A percentile compares a stretch with the other conserved stretches of the same genome.
Evolutionary conservation across 2,888 invertebrate species (phyloP).

Genomic region (Apodemia mormo): DNA sequence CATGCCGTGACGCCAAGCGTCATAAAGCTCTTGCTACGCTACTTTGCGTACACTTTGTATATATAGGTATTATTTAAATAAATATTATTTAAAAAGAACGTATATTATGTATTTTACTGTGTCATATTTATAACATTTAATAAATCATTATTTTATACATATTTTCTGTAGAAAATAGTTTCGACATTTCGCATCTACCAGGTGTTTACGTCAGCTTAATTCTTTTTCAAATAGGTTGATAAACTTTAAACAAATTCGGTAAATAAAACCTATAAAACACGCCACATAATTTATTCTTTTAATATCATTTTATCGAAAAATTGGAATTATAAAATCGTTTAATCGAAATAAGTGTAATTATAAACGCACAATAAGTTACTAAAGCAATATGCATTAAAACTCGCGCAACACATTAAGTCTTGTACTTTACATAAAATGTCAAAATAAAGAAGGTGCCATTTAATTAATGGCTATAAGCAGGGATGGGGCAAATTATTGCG

Average conservation of each 20-base stretch:
- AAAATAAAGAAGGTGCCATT: slow-evolving; percentile 30
- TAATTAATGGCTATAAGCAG: slow-evolving; percentile 33
- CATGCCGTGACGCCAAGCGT: no score
- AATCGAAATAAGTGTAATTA: slow-evolving; percentile 7
- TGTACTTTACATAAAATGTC: slow-evolving; percentile 26
- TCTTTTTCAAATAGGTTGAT: background rate
- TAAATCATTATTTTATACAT: no score
- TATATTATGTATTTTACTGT: no score
- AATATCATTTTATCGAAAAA: background rate
- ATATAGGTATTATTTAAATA: no score
- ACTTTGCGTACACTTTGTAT: no score
- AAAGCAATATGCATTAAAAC: slow-evolving; percentile 11
- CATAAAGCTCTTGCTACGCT: no score
- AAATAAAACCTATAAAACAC: background rate
- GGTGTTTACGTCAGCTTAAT: no score
- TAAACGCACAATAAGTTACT: slow-evolving; percentile 1
- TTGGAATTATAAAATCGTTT: background rate
- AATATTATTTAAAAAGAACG: no score
- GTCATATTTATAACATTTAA: no score
- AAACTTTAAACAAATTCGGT: background rate
- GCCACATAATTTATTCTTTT: background rate
- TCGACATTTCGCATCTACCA: no score
- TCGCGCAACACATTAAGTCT: slow-evolving; percentile 5
- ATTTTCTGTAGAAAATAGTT: no score
- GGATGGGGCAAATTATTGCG: slow-evolving; percentile 29